A percentile compares a stretch with the other conserved stretches of the same genome.
phyloP scores from a whole-genome alignment of 2,113 vertebrate genomes.

The Pseudonaja textilis region DNA sequence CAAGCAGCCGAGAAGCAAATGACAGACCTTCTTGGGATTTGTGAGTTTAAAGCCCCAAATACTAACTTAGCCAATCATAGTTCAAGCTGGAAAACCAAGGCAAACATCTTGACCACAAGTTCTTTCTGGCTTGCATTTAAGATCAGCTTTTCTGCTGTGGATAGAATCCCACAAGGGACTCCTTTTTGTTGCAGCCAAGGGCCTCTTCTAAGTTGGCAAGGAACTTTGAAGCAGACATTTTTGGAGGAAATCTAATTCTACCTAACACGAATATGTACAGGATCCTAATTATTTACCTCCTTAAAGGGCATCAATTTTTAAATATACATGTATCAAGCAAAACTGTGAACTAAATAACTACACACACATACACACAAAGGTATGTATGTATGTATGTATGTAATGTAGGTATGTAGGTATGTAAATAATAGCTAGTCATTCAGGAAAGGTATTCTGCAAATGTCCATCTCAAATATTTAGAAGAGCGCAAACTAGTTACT shows the following conservation, averaged over 20 bases:
- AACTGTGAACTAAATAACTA: not conserved
- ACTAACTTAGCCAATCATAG: not conserved
- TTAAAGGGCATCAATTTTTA: not conserved
- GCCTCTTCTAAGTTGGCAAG: not conserved
- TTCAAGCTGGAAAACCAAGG: not conserved
- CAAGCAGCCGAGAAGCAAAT: rapidly evolving
- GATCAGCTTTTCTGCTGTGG: not conserved
- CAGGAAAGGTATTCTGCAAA: not conserved
- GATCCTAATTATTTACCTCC: not conserved
- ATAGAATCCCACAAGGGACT: not conserved
- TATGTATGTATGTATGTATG: too few relatives aligned
- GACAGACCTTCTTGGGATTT: rapidly evolving
- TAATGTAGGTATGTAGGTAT: too few relatives aligned
- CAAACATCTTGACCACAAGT: not conserved
- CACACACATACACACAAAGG: too few relatives aligned
- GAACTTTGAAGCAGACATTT: not conserved
- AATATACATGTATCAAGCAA: not conserved
- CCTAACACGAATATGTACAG: not conserved
- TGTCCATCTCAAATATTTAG: not conserved
- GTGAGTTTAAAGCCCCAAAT: not conserved
- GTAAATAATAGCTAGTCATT: not conserved
- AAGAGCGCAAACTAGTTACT: not conserved
- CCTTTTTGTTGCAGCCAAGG: not conserved
- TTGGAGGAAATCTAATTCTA: not conserved
- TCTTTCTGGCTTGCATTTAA: not conserved